Evolutionary conservation across 2,113 vertebrate genomes (phyloP).

Genomic region (Chlamydotis undulata): DNA sequence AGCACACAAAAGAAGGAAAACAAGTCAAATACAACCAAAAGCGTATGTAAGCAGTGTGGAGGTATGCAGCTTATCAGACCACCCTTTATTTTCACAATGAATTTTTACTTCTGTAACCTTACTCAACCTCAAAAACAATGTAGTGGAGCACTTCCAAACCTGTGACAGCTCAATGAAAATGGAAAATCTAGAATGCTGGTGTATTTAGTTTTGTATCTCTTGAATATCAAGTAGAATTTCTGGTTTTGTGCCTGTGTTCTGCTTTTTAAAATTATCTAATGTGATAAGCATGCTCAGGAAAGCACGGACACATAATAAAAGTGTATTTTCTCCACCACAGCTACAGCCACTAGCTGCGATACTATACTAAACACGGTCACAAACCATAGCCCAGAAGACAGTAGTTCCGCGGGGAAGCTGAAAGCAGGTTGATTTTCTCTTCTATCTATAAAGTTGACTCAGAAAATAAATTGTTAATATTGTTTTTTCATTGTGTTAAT

Average conservation of each 20-base stretch:
- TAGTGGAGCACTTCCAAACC: not conserved
- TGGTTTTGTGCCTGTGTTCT: not conserved
- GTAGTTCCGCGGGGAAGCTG: not conserved
- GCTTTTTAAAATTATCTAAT: not conserved
- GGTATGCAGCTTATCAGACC: not conserved
- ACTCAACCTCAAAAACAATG: not conserved
- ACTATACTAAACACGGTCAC: not conserved
- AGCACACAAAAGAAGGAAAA: not conserved
- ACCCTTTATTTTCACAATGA: not conserved
- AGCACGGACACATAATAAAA: not conserved
- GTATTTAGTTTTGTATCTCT: not conserved
- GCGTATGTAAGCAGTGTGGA: not conserved
- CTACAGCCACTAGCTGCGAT: not conserved
- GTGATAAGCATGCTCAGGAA: not conserved
- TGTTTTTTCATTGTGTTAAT: not conserved
- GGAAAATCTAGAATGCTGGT: not conserved
- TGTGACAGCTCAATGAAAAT: not conserved
- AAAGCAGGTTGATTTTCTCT: not conserved
- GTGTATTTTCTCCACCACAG: not conserved
- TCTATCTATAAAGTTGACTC: not conserved
- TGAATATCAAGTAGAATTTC: not conserved
- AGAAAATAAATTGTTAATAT: not conserved
- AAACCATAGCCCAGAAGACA: not conserved
- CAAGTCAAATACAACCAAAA: not conserved
- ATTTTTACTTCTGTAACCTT: not conserved